These are phyloP conservation scores for Drosophila elegans DNA, from an alignment of 1,140 invertebrate genomes.

Conservation along the genomic window DNA sequence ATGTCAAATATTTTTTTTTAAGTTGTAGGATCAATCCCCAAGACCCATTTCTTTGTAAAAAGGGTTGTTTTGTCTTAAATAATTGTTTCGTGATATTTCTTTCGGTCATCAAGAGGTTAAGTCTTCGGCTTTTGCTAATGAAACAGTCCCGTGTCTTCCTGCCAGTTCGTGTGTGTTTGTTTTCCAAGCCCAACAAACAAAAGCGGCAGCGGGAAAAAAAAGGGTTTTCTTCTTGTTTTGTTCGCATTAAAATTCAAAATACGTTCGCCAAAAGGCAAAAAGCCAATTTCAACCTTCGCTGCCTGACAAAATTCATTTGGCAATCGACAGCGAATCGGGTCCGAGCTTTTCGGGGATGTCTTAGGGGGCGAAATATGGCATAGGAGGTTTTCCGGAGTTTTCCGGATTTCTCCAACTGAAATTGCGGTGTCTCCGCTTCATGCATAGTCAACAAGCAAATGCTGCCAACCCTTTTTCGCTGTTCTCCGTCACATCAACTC, in stretches of 20 bases:
- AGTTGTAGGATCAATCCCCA: no score
- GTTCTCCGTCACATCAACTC: neutral
- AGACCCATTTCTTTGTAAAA: no score
- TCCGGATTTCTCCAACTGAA: constrained; percentile 38
- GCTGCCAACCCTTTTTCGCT: constrained; percentile 2
- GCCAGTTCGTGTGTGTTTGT: constrained; percentile 22
- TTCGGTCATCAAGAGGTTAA: constrained; percentile 14
- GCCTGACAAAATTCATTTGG: constrained; percentile 77
- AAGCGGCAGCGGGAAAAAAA: constrained; percentile 36
- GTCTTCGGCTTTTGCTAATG: constrained; percentile 63
- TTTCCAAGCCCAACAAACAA: constrained; percentile 23
- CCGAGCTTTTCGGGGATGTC: constrained; percentile 17
- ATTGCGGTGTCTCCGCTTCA: constrained; percentile 47
- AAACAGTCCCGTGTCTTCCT: constrained; percentile 51
- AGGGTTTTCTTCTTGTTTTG: constrained; percentile 25
- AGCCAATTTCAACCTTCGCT: constrained; percentile 80
- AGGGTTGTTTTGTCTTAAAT: no score
- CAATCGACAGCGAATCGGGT: constrained; percentile 53
- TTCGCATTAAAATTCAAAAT: constrained; percentile 79
- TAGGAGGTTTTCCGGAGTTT: constrained; percentile 15
- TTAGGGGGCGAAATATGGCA: neutral
- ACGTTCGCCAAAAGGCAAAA: constrained; percentile 76
- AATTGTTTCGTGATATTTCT: no score
- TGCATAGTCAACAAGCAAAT: constrained; percentile 67
- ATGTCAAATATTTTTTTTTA: no score